Conservation (phyloP, 2,888 invertebrate species). For the Phorcus lineatus region DNA sequence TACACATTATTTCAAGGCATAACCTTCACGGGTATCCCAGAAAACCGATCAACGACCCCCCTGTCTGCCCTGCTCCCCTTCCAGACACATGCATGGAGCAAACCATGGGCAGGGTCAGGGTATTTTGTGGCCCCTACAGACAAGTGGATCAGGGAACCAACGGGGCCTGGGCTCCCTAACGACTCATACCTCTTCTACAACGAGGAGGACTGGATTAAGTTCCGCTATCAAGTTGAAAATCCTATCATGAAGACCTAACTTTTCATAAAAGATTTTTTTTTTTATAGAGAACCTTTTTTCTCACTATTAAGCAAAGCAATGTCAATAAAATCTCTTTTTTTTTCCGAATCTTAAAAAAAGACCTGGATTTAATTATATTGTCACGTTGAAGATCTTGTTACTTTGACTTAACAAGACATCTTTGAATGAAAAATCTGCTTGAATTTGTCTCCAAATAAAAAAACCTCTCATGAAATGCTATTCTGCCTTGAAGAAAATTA, state of each 20-base stretch:
- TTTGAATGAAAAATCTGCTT: too few species aligned
- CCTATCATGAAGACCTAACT: slow-evolving; percentile 36
- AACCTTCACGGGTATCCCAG: slow-evolving; percentile 58
- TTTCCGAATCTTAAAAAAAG: neutral
- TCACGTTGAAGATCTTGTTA: neutral
- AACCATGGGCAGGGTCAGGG: slow-evolving; percentile 63
- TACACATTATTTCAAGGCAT: slow-evolving; percentile 49
- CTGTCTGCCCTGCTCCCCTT: slow-evolving; percentile 62
- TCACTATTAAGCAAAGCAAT: too few species aligned
- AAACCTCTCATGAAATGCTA: too few species aligned
- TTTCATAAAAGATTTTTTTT: neutral
- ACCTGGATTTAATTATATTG: neutral
- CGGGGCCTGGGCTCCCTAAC: slow-evolving; percentile 60
- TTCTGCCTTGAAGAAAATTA: too few species aligned
- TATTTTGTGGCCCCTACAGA: slow-evolving; percentile 60
- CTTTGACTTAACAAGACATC: too few species aligned
- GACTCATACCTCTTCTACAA: slow-evolving; percentile 66
- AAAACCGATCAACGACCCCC: slow-evolving; percentile 57
- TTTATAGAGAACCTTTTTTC: neutral
- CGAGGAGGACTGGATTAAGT: slow-evolving; percentile 71
- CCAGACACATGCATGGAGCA: slow-evolving; percentile 54
- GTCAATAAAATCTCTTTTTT: too few species aligned
- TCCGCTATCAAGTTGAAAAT: slow-evolving; percentile 59
- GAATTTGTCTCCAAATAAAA: too few species aligned
- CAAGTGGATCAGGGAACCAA: slow-evolving; percentile 65